Evolutionary conservation across 2,797 vertebrate species (phyloP).

Genomic region (Gallinago solitaria): DNA sequence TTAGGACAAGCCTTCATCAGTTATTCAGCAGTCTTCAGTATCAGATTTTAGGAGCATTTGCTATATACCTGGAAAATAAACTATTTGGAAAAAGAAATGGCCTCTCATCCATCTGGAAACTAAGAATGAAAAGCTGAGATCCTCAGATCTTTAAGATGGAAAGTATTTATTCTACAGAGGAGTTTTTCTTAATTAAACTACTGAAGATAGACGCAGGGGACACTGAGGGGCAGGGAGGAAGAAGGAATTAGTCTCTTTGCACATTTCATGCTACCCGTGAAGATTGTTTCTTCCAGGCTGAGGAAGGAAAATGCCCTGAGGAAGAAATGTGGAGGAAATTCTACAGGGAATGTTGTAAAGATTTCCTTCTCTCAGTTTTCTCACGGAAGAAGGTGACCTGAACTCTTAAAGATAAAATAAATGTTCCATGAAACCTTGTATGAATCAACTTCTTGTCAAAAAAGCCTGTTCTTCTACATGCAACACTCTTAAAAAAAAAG

Average conservation of each 20-base stretch:
- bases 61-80: not conserved
- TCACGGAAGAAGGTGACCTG: not conserved
- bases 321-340: slow-evolving; percentile 1
- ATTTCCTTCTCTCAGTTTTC: slow-evolving; percentile 2
- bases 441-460: not conserved
- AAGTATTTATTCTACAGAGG: not conserved
- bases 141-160: not conserved
- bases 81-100: not conserved
- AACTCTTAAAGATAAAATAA: slow-evolving; percentile 11
- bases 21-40: not conserved
- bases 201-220: not conserved
- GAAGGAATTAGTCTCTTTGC: not conserved
- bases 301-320: not conserved
- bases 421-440: not conserved
- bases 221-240: not conserved
- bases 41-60: not conserved
- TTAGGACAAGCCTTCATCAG: not conserved
- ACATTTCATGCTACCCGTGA: not conserved
- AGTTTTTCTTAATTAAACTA: not conserved
- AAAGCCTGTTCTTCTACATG: not conserved
- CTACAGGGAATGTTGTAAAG: not conserved
- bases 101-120: not conserved
- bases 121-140: not conserved
- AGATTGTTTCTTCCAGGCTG: not conserved
- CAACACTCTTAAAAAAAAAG: not conserved